Conservation (phyloP, 2,797 vertebrate genomes). For the Neoniphon sammara region DNA sequence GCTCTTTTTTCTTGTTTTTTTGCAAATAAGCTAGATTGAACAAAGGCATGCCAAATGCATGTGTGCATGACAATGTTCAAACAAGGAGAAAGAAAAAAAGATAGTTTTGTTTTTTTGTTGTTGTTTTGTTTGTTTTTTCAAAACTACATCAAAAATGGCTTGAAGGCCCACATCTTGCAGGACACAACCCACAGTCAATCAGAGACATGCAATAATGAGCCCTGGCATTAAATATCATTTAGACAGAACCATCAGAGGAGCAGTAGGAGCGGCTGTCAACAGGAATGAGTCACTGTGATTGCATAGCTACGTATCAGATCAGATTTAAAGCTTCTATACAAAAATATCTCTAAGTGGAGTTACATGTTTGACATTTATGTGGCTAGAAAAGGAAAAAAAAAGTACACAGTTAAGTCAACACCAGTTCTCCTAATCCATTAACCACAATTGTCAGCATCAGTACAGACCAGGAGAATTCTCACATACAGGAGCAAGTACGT, state of each 20-base stretch:
- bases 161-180: not conserved
- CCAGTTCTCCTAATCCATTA: conserved; percentile 40
- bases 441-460: conserved; percentile 49
- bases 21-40: no score
- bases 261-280: not conserved
- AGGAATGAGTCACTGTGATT: not conserved
- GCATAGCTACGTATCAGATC: not conserved
- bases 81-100: not conserved
- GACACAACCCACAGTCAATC: not conserved
- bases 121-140: not conserved
- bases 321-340: not conserved
- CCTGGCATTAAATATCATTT: not conserved
- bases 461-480: conserved; percentile 31
- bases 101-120: not conserved
- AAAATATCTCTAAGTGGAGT: not conserved
- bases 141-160: not conserved
- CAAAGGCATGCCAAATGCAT: no score
- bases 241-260: not conserved
- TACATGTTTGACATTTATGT: conserved; percentile 28
- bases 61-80: not conserved
- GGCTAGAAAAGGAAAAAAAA: conserved; percentile 17
- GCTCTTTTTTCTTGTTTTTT: no score
- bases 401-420: not conserved
- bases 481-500: conserved; percentile 28
- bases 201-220: not conserved